Base-by-base conservation (phyloP, 1,140 invertebrate species). In the Aphis craccivora region DNA sequence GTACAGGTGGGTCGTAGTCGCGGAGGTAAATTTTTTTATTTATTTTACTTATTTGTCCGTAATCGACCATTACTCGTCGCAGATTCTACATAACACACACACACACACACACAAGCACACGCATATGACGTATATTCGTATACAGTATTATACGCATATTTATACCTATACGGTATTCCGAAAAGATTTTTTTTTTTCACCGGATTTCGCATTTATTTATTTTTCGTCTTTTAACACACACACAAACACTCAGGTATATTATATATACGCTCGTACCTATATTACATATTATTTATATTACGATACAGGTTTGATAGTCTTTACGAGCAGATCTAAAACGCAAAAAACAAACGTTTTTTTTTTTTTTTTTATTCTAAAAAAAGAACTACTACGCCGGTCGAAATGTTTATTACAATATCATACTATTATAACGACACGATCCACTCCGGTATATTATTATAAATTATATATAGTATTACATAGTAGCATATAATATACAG, bases 11-110 rank as follows among this genome's bases (percentile, higher is more conserved):
- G 60, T n/a, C n/a, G 60, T 30, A 11, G 37, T 84, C 37, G 8
- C 35, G 35, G 37, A 9, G 83, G 40, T 45, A 43, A 86, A 86
- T 45, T 86, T 45, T 86, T 40, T 40, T 86, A 86, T 87, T 87
- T 87, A 48, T n/a, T 35, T 48, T 87, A 86, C 30, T 35, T 87
- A 51, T n/a, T n/a, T 51, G 76, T 37, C n/a, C 35, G n/a, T 83
- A 83, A 83, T 83, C 76, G 60, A 76, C 60, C 76, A 83, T 83
- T 83, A 83, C 76, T 83, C 76, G 76, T 23, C 20, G 76, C 76
- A 22, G 76, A 83, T 83, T 83, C n/a, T 83, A 37, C 76, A 81
- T 81, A 67, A 76, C n/a, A 76, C 60, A n/a, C 60, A 76, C 60
- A 67, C 60, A 67, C 30, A 18, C 30, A n/a, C 60, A n/a, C n/a